Conservation (phyloP, 1,140 invertebrate genomes). For the Drosophila tropicalis region DNA sequence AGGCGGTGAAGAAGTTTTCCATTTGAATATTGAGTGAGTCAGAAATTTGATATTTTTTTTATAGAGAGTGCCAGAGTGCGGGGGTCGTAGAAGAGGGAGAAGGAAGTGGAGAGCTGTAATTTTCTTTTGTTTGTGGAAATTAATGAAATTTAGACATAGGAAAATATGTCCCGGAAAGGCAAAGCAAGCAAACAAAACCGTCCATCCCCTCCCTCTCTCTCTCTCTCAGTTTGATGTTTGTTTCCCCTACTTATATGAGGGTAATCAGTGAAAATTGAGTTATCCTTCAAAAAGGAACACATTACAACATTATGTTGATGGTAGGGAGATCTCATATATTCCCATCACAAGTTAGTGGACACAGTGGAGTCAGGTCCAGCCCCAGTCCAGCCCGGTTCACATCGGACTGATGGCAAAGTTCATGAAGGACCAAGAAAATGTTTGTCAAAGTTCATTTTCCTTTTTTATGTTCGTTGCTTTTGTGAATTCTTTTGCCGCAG, state of each 20-base stretch:
- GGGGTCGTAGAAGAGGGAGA: too few species aligned
- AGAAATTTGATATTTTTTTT: constrained; percentile 71
- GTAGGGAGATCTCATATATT: constrained; percentile 15
- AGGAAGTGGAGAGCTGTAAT: constrained; percentile 64
- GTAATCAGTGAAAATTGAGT: constrained; percentile 76
- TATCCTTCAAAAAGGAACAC: constrained; percentile 55
- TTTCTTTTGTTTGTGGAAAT: constrained; percentile 76
- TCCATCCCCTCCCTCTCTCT: constrained; percentile 24
- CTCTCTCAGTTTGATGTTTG: constrained; percentile 52
- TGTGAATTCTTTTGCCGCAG: too few species aligned
- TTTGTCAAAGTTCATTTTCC: constrained; percentile 10
- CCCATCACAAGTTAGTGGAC: background rate
- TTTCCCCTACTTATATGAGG: constrained; percentile 49
- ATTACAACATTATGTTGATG: constrained; percentile 57
- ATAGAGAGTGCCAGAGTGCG: too few species aligned
- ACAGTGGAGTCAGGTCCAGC: background rate
- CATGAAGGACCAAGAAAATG: background rate
- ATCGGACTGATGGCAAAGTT: background rate
- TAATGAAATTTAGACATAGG: constrained; percentile 79
- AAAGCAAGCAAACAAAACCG: constrained; percentile 56
- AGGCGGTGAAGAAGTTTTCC: constrained; percentile 38
- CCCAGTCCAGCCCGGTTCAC: too few species aligned
- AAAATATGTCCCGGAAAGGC: constrained; percentile 50
- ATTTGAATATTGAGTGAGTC: constrained; percentile 64
- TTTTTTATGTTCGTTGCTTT: background rate